Evolutionary conservation across 2,797 vertebrate genomes (phyloP).

Genomic region (Etheostoma nigrum): DNA sequence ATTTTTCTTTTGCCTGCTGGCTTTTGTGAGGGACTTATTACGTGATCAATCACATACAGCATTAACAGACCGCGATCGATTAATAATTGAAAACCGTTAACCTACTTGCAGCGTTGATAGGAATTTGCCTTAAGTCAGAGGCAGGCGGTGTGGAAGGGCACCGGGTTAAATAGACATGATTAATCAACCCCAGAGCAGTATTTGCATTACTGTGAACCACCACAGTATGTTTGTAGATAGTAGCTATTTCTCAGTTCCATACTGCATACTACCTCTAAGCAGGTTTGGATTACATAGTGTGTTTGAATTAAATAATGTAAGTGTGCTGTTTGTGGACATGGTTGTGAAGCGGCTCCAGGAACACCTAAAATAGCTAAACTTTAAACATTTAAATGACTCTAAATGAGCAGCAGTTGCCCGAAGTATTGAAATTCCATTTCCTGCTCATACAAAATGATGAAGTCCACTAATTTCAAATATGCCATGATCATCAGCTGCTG

Average conservation of each 20-base stretch:
- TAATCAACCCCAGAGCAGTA: conserved; percentile 52
- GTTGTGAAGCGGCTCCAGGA: not conserved
- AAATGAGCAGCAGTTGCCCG: not conserved
- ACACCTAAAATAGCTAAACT: no score
- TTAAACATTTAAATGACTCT: no score
- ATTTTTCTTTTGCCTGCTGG: conserved; percentile 51
- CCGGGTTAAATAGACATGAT: conserved; percentile 74
- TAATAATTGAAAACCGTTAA: conserved; percentile 74
- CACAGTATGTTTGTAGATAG: not conserved
- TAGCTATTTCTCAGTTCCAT: not conserved
- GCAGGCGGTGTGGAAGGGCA: conserved; percentile 51
- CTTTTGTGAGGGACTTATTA: conserved; percentile 58
- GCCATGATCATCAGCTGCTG: not conserved
- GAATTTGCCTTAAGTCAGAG: conserved; percentile 57
- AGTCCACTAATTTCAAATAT: not conserved
- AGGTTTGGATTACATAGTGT: not conserved
- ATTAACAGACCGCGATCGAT: conserved; percentile 59
- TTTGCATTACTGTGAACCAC: conserved; percentile 44
- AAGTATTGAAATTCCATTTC: not conserved
- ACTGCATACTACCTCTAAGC: not conserved
- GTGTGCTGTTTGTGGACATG: conserved; percentile 3
- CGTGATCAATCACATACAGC: conserved; percentile 59
- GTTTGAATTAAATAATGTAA: not conserved
- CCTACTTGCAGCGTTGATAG: conserved; percentile 58
- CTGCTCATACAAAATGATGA: not conserved